A percentile compares a stretch with the other conserved stretches of the same genome.
Evolutionary conservation across 2,888 invertebrate species (phyloP).

Genomic region (Rutpela maculata): DNA sequence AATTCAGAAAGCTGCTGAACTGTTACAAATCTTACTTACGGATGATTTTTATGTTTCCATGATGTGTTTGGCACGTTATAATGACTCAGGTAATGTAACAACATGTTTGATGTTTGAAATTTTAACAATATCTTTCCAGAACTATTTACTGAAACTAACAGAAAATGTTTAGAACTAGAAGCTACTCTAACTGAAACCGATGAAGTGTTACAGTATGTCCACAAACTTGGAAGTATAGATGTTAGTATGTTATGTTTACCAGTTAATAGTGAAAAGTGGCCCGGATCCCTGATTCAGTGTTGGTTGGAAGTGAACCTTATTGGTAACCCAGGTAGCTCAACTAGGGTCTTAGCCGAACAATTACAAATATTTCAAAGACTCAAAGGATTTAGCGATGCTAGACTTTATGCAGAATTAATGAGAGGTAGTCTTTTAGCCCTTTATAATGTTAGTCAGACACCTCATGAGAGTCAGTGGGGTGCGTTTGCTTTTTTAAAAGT

Average conservation of each 20-base stretch:
- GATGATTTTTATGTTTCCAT: constrained; percentile 86
- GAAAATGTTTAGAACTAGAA: constrained; percentile 85
- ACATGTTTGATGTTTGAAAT: neutral
- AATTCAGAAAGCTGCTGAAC: constrained; percentile 80
- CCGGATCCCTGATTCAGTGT: constrained; percentile 77
- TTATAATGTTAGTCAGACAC: constrained; percentile 88
- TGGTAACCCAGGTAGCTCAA: constrained; percentile 89
- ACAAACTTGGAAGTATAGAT: constrained; percentile 65
- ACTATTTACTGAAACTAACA: constrained; percentile 75
- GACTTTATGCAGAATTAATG: constrained; percentile 92
- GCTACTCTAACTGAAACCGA: constrained; percentile 69
- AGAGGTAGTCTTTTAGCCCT: constrained; percentile 93
- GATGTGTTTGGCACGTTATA: constrained; percentile 88
- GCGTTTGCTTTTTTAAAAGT: constrained; percentile 95
- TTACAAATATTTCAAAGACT: constrained; percentile 89
- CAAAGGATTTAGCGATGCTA: constrained; percentile 87
- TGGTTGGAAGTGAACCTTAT: constrained; percentile 90
- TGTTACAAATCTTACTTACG: constrained; percentile 78
- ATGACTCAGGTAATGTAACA: constrained; percentile 80
- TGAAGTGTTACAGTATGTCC: constrained; percentile 58
- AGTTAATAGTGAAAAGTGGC: constrained; percentile 66
- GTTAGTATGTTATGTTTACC: constrained; percentile 62
- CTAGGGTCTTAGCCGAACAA: constrained; percentile 87
- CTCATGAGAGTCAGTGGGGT: constrained; percentile 93
- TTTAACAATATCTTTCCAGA: constrained; percentile 69